These are phyloP conservation scores for Naja naja DNA, from an alignment of 2,113 vertebrate genomes.

Conservation along the genomic window DNA sequence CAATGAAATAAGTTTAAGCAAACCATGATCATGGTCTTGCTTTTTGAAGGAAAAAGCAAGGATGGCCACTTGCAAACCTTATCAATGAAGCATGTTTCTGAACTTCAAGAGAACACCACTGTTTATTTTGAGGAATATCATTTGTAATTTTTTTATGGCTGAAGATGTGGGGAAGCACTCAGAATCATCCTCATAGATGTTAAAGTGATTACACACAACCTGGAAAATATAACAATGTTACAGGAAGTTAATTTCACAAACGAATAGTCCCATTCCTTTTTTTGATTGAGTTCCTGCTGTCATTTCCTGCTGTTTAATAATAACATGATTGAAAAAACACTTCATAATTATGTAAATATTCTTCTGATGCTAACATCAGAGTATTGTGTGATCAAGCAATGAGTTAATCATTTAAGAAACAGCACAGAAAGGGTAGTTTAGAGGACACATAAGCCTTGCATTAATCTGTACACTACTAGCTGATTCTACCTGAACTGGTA, in stretches of 20 bases:
- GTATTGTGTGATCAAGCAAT: not conserved
- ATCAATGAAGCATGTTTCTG: not conserved
- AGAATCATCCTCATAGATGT: not conserved
- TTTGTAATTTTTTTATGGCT: not conserved
- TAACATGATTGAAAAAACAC: not conserved
- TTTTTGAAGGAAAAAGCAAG: not conserved
- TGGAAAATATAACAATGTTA: not conserved
- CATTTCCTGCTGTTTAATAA: not conserved
- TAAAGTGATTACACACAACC: not conserved
- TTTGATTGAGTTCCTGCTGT: too few relatives aligned
- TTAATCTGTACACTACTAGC: not conserved
- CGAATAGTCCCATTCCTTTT: not conserved
- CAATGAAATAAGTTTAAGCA: not conserved
- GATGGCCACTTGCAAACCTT: not conserved
- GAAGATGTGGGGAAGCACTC: not conserved
- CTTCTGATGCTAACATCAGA: not conserved
- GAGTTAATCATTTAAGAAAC: not conserved
- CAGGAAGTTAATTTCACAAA: not conserved
- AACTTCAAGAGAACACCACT: not conserved
- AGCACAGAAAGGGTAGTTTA: not conserved
- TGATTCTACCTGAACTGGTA: not conserved
- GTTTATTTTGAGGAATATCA: not conserved
- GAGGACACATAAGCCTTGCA: not conserved
- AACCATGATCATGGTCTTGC: not conserved
- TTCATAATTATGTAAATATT: not conserved